Evolutionary conservation across 2,113 vertebrate species (phyloP).

Genomic region (Recurvirostra avosetta): DNA sequence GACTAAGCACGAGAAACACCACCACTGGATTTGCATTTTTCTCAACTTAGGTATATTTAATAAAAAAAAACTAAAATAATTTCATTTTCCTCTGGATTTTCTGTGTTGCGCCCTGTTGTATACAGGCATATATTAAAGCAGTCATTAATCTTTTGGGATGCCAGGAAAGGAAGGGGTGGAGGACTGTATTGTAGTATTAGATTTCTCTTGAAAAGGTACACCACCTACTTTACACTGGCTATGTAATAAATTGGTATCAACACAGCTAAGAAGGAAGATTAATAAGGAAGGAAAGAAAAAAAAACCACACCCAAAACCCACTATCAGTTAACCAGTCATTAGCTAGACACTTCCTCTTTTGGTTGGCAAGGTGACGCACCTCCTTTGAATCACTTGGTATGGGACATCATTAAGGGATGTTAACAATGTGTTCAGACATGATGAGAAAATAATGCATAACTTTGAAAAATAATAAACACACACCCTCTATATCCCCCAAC

Average conservation of each 20-base stretch:
- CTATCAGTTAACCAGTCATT: neutral
- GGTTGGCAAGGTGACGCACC: neutral
- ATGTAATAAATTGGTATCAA: neutral
- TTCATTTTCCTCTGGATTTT: neutral
- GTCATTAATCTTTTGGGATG: neutral
- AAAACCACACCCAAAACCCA: neutral
- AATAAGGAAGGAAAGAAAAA: neutral
- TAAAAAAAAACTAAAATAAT: neutral
- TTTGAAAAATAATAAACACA: neutral
- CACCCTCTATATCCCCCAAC: accelerated
- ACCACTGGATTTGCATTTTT: neutral
- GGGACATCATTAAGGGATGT: neutral
- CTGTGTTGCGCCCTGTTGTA: neutral
- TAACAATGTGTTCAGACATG: neutral
- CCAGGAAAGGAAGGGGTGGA: neutral
- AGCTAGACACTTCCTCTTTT: neutral
- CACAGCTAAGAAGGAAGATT: neutral
- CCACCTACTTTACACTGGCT: neutral
- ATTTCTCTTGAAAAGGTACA: neutral
- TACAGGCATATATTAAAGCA: neutral
- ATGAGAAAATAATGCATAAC: neutral
- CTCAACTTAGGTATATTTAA: neutral
- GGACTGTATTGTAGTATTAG: no score
- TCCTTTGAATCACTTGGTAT: neutral
- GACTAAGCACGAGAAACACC: neutral